Conservation (phyloP, 1,140 invertebrate species). For the Sweltsa coloradensis region DNA sequence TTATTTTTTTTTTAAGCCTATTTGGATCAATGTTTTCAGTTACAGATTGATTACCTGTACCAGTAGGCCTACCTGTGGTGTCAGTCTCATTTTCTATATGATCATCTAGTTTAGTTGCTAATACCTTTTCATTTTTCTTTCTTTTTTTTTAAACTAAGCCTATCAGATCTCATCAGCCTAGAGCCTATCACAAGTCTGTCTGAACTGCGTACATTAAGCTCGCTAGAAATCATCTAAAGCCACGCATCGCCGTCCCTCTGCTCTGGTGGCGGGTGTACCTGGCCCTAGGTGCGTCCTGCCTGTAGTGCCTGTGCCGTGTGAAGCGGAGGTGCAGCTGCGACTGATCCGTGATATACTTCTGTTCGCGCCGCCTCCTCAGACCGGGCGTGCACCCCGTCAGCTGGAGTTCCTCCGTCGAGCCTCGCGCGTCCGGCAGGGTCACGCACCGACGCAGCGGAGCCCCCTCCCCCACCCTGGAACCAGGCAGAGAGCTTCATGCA, state of each 20-base stretch:
- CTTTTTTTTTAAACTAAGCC: no score
- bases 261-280: conserved; percentile 2
- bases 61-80: no score
- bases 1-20: no score
- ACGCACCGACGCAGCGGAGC: conserved; percentile 27
- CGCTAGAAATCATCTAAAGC: no score
- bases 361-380: conserved; percentile 38
- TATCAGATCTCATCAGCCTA: no score
- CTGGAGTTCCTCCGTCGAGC: conserved; percentile 28
- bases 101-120: no score
- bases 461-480: not conserved
- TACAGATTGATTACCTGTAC: no score
- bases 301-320: conserved; percentile 48
- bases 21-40: no score
- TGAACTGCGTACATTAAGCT: no score
- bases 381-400: conserved; percentile 43
- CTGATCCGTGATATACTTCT: conserved; percentile 61
- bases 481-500: not conserved
- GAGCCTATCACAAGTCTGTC: no score
- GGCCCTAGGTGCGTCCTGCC: conserved; percentile 26
- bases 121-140: no score
- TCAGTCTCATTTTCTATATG: no score
- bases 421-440: conserved; percentile 30
- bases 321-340: conserved; percentile 60
- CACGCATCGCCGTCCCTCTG: not conserved